These are phyloP conservation scores for Drosophila kambysellisi DNA, from an alignment of 2,888 invertebrate genomes.

Conservation along the genomic window DNA sequence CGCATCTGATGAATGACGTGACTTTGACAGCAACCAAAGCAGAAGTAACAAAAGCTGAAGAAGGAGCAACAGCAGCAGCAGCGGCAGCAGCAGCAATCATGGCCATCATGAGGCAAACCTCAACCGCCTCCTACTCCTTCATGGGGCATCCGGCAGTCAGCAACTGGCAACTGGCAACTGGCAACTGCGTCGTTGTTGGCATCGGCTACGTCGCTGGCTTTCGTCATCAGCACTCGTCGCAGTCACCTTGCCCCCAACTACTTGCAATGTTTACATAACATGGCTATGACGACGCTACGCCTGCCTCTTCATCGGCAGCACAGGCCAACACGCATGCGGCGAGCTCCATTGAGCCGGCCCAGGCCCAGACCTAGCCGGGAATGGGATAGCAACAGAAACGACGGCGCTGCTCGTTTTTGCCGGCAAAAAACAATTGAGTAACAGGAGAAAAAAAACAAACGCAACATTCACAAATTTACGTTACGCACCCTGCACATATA, in stretches of 20 bases:
- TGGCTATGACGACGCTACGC: constrained; percentile 42
- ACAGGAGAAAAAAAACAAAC: constrained; percentile 4
- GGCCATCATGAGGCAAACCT: constrained; percentile 24
- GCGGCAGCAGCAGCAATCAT: constrained; percentile 19
- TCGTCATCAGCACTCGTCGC: constrained; percentile 40
- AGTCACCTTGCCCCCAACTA: background rate
- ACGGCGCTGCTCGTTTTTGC: constrained; percentile 42
- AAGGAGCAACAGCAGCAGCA: constrained; percentile 7
- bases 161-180: constrained; percentile 21
- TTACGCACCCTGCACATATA: constrained; percentile 62
- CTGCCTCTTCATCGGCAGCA: constrained; percentile 34
- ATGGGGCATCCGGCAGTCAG: constrained; percentile 62
- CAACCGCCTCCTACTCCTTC: constrained; percentile 4
- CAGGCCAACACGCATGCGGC: constrained; percentile 58
- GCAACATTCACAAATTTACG: constrained; percentile 56
- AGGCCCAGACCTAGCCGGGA: constrained; percentile 12
- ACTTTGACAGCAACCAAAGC: constrained; percentile 50
- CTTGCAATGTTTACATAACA: constrained; percentile 68
- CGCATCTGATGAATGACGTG: constrained; percentile 74
- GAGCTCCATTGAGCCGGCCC: constrained; percentile 48
- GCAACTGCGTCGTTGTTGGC: constrained; percentile 32
- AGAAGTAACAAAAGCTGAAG: constrained; percentile 13
- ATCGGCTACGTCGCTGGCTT: constrained; percentile 28
- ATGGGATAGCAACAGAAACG: constrained; percentile 1
- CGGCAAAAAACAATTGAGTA: constrained; percentile 49